Base-by-base conservation (phyloP, 1,140 invertebrate genomes). In the Tetragonula clypearis region DNA sequence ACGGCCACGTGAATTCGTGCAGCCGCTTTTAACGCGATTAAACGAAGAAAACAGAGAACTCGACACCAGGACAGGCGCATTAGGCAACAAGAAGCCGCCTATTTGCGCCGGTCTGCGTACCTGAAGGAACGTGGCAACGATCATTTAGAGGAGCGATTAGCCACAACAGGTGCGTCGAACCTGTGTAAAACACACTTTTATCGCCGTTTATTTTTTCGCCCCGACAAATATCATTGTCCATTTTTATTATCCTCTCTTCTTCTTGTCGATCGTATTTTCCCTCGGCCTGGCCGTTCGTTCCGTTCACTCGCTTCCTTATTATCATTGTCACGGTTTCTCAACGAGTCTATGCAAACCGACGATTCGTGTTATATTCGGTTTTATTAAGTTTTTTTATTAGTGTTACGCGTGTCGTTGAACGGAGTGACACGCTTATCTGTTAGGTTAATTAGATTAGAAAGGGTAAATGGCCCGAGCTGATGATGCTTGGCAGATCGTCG, bases 151-250 rank as follows among this genome's bases (percentile, higher is more conserved):
- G 79, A 78, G 72, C 89, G 88, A 90, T 90, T 90, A 90, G 83
- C 79, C 77, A 72, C 58, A 84, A 90, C 89, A 90, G 88, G 86
- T 90, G 88, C 89, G 71, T 90, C 88, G 81, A 90, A 90, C 86
- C 84, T 72, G 81, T 72, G 81, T 60, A 71, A 85, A 85, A 85
- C 83, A 26, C 26, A 9, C 60, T 62, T 81, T 75, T 81, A 81
- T 58, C 41, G 53, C 78, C 41, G 26, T 62, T 62, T 30, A 75
- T 60, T 75, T 80, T 80, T 69, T 85, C 65, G 30, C 76, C 41
- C 23, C 74, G 26, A 35, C n/a, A 53, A 26, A 84, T 30, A 30
- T 62, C 62, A n/a, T 12, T 14, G 11, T 69, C 23, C 26, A 19
- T 49, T 8, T 49, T 49, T 49, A 49, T 49, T n/a, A 2, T 8